Evolutionary conservation across 2,113 vertebrate genomes (phyloP).

Genomic region (Beaufortia kweichowensis): DNA sequence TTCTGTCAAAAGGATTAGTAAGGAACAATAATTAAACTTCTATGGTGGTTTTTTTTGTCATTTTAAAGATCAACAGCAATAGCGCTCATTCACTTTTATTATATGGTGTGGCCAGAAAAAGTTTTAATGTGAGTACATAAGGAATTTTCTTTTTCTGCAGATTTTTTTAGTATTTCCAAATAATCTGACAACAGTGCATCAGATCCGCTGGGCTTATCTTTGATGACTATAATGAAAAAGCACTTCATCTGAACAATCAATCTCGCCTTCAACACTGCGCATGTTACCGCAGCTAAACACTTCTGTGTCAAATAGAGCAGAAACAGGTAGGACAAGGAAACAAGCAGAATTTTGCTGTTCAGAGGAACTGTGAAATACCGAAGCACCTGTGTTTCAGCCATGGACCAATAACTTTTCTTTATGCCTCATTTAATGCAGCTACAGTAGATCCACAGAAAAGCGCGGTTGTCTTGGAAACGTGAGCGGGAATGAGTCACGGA

Average conservation of each 20-base stretch:
- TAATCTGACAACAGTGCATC: background rate
- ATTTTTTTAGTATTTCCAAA: background rate
- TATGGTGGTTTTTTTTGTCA: no score
- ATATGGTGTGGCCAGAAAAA: no score
- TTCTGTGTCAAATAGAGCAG: constrained; percentile 13
- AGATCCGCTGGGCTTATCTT: background rate
- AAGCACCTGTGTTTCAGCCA: background rate
- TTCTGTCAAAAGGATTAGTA: no score
- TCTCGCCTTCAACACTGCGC: constrained; percentile 1
- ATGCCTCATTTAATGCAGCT: constrained; percentile 29
- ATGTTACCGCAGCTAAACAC: constrained; percentile 13
- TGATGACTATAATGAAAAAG: constrained; percentile 9
- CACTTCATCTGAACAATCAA: constrained; percentile 11
- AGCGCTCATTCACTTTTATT: no score
- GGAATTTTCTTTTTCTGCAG: background rate
- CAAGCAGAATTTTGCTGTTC: constrained; percentile 40
- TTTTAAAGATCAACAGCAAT: no score
- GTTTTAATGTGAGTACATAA: no score
- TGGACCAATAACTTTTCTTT: constrained; percentile 12
- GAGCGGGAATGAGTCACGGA: constrained; percentile 39
- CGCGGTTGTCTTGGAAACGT: constrained; percentile 46
- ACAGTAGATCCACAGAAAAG: constrained; percentile 4
- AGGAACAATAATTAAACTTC: no score
- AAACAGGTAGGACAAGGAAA: constrained; percentile 43
- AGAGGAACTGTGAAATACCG: constrained; percentile 27